A percentile compares a stretch with the other conserved stretches of the same genome.
These are phyloP conservation scores for Epinotia ramella DNA, from an alignment of 2,888 invertebrate genomes.

Conservation along the genomic window DNA sequence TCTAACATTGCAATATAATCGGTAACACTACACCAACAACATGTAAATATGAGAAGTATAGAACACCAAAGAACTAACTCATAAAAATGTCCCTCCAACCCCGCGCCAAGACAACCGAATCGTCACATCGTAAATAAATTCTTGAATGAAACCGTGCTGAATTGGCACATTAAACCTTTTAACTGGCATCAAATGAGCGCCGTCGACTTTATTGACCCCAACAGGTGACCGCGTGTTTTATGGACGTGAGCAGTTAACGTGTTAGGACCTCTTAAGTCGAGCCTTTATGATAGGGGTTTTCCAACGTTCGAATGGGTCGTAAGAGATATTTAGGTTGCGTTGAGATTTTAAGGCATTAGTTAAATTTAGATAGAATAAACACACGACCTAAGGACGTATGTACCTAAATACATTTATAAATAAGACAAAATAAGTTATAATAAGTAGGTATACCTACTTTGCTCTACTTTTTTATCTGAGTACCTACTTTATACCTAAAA, in stretches of 20 bases:
- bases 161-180: conserved; percentile 74
- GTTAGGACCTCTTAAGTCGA: conserved; percentile 73
- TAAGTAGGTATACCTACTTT: no score
- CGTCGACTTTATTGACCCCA: conserved; percentile 78
- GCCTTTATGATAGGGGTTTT: conserved; percentile 46
- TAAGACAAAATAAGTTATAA: no score
- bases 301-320: conserved; percentile 6
- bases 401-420: no score
- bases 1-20: not conserved
- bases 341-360: not conserved
- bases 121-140: conserved; percentile 49
- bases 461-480: no score
- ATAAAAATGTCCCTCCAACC: conserved; percentile 10
- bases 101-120: conserved; percentile 33
- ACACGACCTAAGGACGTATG: no score
- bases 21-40: not conserved
- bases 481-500: no score
- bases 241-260: conserved; percentile 77
- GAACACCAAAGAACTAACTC: not conserved
- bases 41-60: not conserved
- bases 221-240: conserved; percentile 82
- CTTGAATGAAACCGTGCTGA: conserved; percentile 74
- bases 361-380: not conserved
- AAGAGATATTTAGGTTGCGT: not conserved
- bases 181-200: conserved; percentile 58